Base-by-base conservation (phyloP, 2,113 vertebrate genomes). In the Tychaedon coryphoeus region DNA sequence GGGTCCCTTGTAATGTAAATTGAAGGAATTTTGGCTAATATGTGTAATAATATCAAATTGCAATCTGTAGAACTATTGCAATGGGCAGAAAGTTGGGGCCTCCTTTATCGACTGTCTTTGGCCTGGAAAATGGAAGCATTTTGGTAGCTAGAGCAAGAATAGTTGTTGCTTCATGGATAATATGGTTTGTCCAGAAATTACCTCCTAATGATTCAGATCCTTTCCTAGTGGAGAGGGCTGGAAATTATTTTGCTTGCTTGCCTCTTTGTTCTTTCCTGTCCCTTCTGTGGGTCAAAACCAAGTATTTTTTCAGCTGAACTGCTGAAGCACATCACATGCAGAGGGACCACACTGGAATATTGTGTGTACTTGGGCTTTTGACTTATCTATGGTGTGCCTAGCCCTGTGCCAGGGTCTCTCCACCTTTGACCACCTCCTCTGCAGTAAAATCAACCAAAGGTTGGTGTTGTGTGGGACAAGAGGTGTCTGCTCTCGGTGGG, bases 251-350 rank as follows among this genome's bases (percentile, higher is more conserved):
- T 90, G n/a, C 77, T 83, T 83, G 20, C 40, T 78, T 72, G 29
- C 10, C 45, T 45, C 23, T 74, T 75, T 92, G 19, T 64, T 84
- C 9, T n/a, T 79, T 76, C 54, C 81, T 86, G 53, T 61, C 62
- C 50, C 26, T 92, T 54, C 29, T 45, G n/a, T 92, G 67, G 43
- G 47, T 90, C 5, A 8, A 78, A 93, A 42, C n/a, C 23, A 24
- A 48, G 60, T 62, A 5, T 43, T 87, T 85, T 93, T 92, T 78
- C 66, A 74, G 48, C 66, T 84, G 80, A 80, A 76, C 45, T 73
- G 73, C 36, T 26, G 7, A 29, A 70, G 19, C 40, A 31, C 1
- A 1, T 23, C 60, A 34, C 47, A 19, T 58, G 47, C 51, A 81
- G 54, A 50, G 81, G 28, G 60, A 22, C 31, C 13, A 3, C 61